phyloP scores from a whole-genome alignment of 2,888 invertebrate species.

The Belgica antarctica region DNA sequence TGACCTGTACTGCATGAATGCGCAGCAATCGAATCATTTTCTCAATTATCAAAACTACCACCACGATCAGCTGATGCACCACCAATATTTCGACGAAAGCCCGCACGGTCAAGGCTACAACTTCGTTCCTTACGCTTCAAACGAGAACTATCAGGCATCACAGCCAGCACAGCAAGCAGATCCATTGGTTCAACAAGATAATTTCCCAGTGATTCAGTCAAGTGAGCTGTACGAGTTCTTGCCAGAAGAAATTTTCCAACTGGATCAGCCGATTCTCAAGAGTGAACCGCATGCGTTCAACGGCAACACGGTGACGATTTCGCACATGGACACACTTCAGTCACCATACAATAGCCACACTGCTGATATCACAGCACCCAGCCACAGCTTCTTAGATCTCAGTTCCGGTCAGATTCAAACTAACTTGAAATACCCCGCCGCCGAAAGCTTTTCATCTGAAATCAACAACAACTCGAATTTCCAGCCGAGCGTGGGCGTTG shows the following conservation, averaged over 20 bases:
- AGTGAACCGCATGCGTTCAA: not conserved
- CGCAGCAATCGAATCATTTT: constrained; percentile 30
- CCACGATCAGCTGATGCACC: constrained; percentile 28
- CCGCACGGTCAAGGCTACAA: not conserved
- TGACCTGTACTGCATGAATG: constrained; percentile 29
- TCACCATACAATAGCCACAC: not conserved
- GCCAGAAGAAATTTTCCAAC: constrained; percentile 69
- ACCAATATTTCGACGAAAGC: constrained; percentile 35
- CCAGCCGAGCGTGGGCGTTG: not conserved
- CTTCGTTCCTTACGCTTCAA: constrained; percentile 10
- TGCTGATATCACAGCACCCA: not conserved
- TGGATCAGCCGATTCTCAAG: constrained; percentile 65
- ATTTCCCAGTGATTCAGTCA: constrained; percentile 1
- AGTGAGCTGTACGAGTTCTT: constrained; percentile 64
- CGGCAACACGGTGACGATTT: not conserved
- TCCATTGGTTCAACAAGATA: constrained; percentile 26
- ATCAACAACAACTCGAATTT: constrained; percentile 28
- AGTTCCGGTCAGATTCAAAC: constrained; percentile 27
- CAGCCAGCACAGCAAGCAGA: not conserved
- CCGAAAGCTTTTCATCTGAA: not conserved
- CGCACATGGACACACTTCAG: too few species aligned
- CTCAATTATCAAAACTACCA: constrained; percentile 32
- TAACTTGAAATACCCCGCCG: not conserved
- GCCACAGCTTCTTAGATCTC: constrained; percentile 30
- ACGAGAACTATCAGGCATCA: constrained; percentile 3